A percentile compares a stretch with the other conserved stretches of the same genome.
phyloP scores from a whole-genome alignment of 2,888 invertebrate species.

The Eupithecia tripunctaria region DNA sequence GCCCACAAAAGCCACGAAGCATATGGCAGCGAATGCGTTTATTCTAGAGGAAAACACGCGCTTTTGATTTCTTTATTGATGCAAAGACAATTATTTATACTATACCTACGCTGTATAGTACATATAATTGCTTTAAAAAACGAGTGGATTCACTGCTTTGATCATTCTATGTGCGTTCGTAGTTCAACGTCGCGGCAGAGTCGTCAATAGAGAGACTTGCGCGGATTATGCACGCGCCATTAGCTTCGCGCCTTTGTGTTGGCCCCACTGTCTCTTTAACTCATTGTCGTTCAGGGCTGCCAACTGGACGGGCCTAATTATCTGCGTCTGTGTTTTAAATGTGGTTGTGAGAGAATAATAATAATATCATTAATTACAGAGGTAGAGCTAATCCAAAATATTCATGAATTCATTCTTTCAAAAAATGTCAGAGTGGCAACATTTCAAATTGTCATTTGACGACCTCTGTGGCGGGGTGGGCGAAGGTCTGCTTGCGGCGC shows the following conservation, averaged over 20 bases:
- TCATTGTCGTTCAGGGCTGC: constrained; percentile 68
- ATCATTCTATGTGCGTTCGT: constrained; percentile 51
- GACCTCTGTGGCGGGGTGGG: too few relatives aligned
- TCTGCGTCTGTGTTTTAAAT: constrained; percentile 54
- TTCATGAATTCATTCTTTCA: too few relatives aligned
- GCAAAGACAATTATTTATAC: too few relatives aligned
- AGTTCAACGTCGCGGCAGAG: constrained; percentile 67
- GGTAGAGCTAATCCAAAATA: too few relatives aligned
- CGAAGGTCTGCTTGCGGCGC: too few relatives aligned
- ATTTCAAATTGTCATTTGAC: too few relatives aligned
- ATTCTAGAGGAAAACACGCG: background rate
- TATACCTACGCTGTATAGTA: too few relatives aligned
- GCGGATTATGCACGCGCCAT: constrained; percentile 75
- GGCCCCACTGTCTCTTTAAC: constrained; percentile 52
- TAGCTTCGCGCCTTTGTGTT: constrained; percentile 73
- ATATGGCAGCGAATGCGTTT: background rate
- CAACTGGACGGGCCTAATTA: constrained; percentile 60
- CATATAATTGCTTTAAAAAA: background rate
- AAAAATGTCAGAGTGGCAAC: too few relatives aligned
- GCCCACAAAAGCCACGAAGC: too few relatives aligned
- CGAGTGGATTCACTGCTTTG: constrained; percentile 21
- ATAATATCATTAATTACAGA: background rate
- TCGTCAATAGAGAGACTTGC: constrained; percentile 71
- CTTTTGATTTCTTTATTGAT: background rate
- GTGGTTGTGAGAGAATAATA: background rate